Conservation (phyloP, 2,888 invertebrate species). For the Cephonodes hylas region DNA sequence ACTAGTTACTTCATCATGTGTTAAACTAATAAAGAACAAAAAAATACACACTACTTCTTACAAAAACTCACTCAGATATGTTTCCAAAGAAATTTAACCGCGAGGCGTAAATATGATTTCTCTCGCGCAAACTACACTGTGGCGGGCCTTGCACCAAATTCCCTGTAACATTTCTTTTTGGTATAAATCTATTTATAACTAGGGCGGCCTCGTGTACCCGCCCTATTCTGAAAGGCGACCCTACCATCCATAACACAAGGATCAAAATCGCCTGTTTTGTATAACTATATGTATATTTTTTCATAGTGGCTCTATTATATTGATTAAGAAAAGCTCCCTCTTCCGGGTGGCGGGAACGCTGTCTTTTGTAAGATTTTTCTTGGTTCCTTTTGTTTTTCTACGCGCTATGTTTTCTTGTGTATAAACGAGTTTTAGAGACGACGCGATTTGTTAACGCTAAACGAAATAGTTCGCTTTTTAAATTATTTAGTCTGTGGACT, state of each 20-base stretch:
- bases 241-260: conserved; percentile 31
- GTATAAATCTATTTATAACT: conserved; percentile 82
- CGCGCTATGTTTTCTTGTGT: conserved; percentile 41
- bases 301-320: conserved; percentile 81
- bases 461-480: background rate
- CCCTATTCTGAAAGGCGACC: conserved; percentile 39
- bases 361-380: conserved; percentile 69
- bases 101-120: background rate
- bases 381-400: conserved; percentile 65
- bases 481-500: background rate
- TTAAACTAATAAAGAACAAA: no score
- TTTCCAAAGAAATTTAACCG: no score
- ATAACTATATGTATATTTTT: conserved; percentile 69
- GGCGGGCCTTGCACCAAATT: conserved; percentile 75
- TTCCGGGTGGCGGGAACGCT: conserved; percentile 70
- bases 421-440: background rate
- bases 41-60: no score
- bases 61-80: no score
- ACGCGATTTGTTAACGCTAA: background rate
- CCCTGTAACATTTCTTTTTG: conserved; percentile 81
- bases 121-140: conserved; percentile 55
- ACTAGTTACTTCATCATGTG: no score
- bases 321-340: conserved; percentile 74
- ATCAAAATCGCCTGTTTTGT: conserved; percentile 31
- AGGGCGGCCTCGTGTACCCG: conserved; percentile 65